Base-by-base conservation (phyloP, 53 echinoderm and acorn worm species). In the Hippasteria phrygiana region DNA sequence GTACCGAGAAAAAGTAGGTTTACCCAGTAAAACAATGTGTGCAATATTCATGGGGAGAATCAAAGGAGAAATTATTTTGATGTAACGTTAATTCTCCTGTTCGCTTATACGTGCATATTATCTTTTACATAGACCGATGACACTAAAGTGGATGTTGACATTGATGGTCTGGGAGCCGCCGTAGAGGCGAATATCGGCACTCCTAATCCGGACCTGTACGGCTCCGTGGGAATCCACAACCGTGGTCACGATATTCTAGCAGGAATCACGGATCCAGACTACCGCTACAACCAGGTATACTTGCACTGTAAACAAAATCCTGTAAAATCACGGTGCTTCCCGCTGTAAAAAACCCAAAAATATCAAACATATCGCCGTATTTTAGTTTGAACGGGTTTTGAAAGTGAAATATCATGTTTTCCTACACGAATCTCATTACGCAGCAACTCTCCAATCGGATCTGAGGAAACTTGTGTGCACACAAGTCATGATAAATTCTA, bases 201-300 rank as follows among this genome's bases (percentile, higher is more conserved):
- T 40, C 91, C 91, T 36, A 91, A 85, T 42, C 39, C 43, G 55
- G 84, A 82, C 43, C 32, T 88, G 37, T 92, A 92, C 73, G 92
- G 92, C 0, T 43, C 42, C 62, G 72, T 92, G 14, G 73, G 73
- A 14, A 72, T 72, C 18, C 92, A 92, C 77, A 92, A 92, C 92
- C 35, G 4, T 18, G 92, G 92, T 32, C 92, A 92, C 74, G 92
- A 65, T 42, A 39, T 92, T 16, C 56, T 89, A 28, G 62, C 81
- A 20, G 48, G 13, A 38, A 74, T 91, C 48, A 78, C 80, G 9
- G 88, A 87, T 40, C 88, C 92, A 80, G 92, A 88, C 36, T 41
- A 56, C 12, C 88, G 88, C 13, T 80, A 88, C 33, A 31, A 81
- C 41, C 62, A 88, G 80, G 80, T 92, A 16, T 56, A 56, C 26